Evolutionary conservation across 2,797 vertebrate species (phyloP).

Genomic region (Telmatherina bonti): DNA sequence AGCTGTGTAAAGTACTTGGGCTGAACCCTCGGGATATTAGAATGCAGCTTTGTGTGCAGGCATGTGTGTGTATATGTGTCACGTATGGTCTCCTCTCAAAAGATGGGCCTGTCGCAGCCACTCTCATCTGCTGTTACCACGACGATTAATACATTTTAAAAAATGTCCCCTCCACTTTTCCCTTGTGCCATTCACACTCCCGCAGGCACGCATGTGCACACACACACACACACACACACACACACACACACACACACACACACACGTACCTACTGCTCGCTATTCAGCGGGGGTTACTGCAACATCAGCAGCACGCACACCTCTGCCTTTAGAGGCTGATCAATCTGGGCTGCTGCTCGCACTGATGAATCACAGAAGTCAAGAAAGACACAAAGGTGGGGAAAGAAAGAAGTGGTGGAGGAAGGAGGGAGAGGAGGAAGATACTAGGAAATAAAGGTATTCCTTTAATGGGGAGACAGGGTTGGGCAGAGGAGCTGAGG

Average conservation of each 20-base stretch:
- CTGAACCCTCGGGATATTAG: conserved; percentile 70
- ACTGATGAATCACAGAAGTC: conserved; percentile 82
- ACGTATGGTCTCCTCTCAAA: conserved; percentile 65
- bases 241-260: conserved; percentile 33
- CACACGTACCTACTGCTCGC: conserved; percentile 62
- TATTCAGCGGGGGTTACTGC: conserved; percentile 81
- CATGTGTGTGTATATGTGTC: conserved; percentile 46
- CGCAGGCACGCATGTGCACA: conserved; percentile 46
- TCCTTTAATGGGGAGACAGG: background rate
- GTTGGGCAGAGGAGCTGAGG: conserved; percentile 12
- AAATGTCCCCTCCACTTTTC: conserved; percentile 86
- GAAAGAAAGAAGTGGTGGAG: conserved; percentile 13
- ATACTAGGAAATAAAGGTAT: conserved; percentile 36
- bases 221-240: conserved; percentile 49
- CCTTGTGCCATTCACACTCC: conserved; percentile 49
- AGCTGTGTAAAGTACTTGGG: conserved; percentile 61
- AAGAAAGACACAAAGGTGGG: conserved; percentile 42
- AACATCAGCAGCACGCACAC: conserved; percentile 83
- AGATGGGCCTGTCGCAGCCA: conserved; percentile 75
- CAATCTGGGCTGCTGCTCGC: conserved; percentile 79
- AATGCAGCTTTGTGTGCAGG: conserved; percentile 57
- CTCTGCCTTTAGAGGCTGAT: conserved; percentile 84
- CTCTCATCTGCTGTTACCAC: conserved; percentile 75
- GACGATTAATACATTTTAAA: conserved; percentile 85
- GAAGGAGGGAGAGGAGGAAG: conserved; percentile 10